Conservation (phyloP, 1,140 invertebrate genomes). For the Metopolophium dirhodum region DNA sequence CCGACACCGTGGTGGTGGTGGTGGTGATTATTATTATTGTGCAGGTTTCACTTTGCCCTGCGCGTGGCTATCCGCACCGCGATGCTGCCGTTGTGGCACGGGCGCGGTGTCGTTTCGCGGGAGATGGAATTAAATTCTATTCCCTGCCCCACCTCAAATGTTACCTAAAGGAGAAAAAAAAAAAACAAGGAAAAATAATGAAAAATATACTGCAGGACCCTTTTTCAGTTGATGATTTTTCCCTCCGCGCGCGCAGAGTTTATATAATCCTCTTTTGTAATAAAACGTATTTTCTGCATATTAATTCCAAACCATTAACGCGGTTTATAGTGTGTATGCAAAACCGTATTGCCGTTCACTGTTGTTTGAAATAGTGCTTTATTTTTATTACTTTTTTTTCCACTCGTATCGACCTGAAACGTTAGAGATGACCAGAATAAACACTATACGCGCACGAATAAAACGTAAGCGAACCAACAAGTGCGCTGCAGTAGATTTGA, state of each 20-base stretch:
- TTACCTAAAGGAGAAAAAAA: neutral
- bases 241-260: constrained; percentile 15
- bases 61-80: neutral
- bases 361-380: neutral
- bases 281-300: constrained; percentile 57
- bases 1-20: neutral
- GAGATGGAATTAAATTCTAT: constrained; percentile 39
- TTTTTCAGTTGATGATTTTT: constrained; percentile 52
- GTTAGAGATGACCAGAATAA: constrained; percentile 12
- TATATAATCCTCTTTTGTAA: constrained; percentile 55
- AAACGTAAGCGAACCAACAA: neutral
- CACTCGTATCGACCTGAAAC: neutral
- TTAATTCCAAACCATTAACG: constrained; percentile 57
- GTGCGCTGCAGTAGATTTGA: neutral
- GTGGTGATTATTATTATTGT: neutral
- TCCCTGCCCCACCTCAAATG: neutral
- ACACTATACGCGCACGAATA: neutral
- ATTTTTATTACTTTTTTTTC: constrained; percentile 33
- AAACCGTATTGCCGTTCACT: neutral
- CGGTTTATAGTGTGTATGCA: constrained; percentile 47
- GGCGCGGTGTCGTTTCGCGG: neutral
- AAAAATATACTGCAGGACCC: constrained; percentile 45
- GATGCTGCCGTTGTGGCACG: neutral
- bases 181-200: constrained; percentile 45
- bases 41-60: neutral